Conservation (phyloP, 2,888 invertebrate species). For the Synanthedon myopaeformis region DNA sequence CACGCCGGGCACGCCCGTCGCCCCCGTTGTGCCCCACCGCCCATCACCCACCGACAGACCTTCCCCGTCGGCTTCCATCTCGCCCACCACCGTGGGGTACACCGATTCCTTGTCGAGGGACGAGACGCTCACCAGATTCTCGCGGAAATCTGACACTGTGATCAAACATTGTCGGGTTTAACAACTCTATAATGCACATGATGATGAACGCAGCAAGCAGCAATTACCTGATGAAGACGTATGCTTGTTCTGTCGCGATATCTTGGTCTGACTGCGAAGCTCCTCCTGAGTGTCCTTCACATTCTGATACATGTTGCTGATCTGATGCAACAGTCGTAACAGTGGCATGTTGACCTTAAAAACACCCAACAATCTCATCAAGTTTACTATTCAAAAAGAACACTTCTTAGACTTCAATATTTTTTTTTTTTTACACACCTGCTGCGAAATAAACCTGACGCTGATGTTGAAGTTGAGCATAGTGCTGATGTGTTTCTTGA, state of each 20-base stretch:
- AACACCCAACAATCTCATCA: background rate
- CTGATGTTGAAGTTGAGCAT: slow-evolving; percentile 91
- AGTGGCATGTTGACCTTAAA: slow-evolving; percentile 93
- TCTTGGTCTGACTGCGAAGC: slow-evolving; percentile 74
- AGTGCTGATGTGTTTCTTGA: slow-evolving; percentile 92
- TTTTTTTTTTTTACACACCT: slow-evolving; percentile 72
- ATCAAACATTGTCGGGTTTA: background rate
- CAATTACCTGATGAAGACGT: slow-evolving; percentile 43
- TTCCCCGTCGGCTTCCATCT: slow-evolving; percentile 52
- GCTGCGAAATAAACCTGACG: slow-evolving; percentile 91
- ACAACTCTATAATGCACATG: too few relatives aligned
- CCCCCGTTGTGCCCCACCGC: slow-evolving; percentile 35
- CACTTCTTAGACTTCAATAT: too few relatives aligned
- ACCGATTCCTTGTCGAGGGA: slow-evolving; percentile 49
- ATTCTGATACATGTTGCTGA: slow-evolving; percentile 97
- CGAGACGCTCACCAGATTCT: slow-evolving; percentile 61
- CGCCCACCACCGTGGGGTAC: slow-evolving; percentile 36
- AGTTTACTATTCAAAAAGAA: background rate
- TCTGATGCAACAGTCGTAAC: slow-evolving; percentile 91
- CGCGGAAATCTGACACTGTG: slow-evolving; percentile 74
- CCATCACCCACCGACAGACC: background rate
- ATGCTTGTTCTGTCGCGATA: slow-evolving; percentile 46
- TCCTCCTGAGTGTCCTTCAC: slow-evolving; percentile 95
- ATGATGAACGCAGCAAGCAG: too few relatives aligned
- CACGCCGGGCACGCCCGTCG: slow-evolving; percentile 13